Evolutionary conservation across 2,888 invertebrate genomes (phyloP).

Genomic region (Diplazon laetatorius): DNA sequence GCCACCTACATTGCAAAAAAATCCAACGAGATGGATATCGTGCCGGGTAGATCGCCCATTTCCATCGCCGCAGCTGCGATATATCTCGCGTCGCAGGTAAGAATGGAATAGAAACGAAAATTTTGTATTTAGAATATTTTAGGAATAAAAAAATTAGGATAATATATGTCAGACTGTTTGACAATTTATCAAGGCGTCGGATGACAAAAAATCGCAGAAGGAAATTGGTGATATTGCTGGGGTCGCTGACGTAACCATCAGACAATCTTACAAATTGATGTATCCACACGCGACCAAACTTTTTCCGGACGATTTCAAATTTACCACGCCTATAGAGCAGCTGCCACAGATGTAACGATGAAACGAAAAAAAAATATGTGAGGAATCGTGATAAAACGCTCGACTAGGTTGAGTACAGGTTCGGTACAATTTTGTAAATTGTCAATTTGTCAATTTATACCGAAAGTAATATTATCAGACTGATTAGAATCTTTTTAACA

Average conservation of each 20-base stretch:
- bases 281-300: conserved; percentile 95
- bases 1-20: conserved; percentile 98
- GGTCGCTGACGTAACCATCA: conserved; percentile 98
- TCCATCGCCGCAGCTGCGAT: conserved; percentile 99
- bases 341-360: conserved; percentile 90
- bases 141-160: no score
- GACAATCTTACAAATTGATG: conserved; percentile 98
- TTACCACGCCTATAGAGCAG: conserved; percentile 96
- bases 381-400: not conserved
- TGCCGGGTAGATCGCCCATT: conserved; percentile 98
- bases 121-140: no score
- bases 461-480: conserved; percentile 1
- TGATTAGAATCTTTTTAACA: conserved; percentile 1
- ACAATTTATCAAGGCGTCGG: conserved; percentile 88
- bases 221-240: conserved; percentile 99
- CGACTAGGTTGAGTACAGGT: not conserved
- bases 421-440: not conserved
- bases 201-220: conserved; percentile 96
- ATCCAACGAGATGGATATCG: conserved; percentile 98
- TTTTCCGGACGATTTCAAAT: conserved; percentile 98
- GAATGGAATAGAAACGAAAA: conserved; percentile 5
- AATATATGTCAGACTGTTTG: not conserved
- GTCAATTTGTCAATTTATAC: not conserved
- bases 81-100: conserved; percentile 98
- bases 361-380: not conserved